Conservation (phyloP, 2,888 invertebrate species). For the Hoplodrina ambigua region DNA sequence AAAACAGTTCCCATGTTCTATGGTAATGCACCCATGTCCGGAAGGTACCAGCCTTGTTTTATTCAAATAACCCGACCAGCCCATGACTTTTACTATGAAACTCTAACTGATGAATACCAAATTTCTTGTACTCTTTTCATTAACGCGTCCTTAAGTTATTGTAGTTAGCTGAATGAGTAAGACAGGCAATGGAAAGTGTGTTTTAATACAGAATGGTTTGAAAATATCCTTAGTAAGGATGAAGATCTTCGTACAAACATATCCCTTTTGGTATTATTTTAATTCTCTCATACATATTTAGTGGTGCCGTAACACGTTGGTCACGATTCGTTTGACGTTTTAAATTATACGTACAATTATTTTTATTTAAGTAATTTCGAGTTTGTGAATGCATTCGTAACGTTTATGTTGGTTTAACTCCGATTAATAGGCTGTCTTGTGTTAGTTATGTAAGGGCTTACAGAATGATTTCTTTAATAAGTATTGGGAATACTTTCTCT, state of each 20-base stretch:
- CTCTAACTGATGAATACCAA: neutral
- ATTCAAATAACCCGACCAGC: slow-evolving; percentile 80
- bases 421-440: slow-evolving; percentile 56
- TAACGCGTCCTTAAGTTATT: slow-evolving; percentile 3
- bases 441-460: slow-evolving; percentile 55
- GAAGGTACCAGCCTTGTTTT: slow-evolving; percentile 77
- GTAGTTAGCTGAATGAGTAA: neutral
- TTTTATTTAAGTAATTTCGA: slow-evolving; percentile 63
- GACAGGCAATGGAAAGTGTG: slow-evolving; percentile 21
- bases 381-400: slow-evolving; percentile 45
- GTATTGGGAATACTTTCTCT: slow-evolving; percentile 50
- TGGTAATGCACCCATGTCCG: slow-evolving; percentile 71
- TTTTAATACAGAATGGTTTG: neutral
- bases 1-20: slow-evolving; percentile 69
- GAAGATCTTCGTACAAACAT: slow-evolving; percentile 62
- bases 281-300: slow-evolving; percentile 86
- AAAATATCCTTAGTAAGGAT: slow-evolving; percentile 10
- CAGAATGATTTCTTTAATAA: slow-evolving; percentile 41
- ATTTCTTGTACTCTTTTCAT: slow-evolving; percentile 23
- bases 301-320: slow-evolving; percentile 72
- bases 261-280: slow-evolving; percentile 78
- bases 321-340: slow-evolving; percentile 75
- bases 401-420: slow-evolving; percentile 51
- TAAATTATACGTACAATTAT: slow-evolving; percentile 69
- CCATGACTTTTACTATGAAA: slow-evolving; percentile 70